These are phyloP conservation scores for Sebastes alutus DNA, from an alignment of 2,797 vertebrate genomes.

Conservation along the genomic window DNA sequence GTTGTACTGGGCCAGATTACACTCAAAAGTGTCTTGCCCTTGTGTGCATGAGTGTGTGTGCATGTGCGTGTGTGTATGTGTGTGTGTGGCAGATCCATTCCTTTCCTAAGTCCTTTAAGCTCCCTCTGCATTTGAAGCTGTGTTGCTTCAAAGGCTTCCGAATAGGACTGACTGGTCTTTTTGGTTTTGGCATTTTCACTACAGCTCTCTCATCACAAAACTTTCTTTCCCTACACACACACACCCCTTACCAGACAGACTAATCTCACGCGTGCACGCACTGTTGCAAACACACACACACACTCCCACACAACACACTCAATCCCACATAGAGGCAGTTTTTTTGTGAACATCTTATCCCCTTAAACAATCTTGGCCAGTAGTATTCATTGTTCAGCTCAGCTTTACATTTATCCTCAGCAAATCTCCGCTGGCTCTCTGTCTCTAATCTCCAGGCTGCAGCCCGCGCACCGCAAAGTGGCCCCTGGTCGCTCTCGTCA, in stretches of 20 bases:
- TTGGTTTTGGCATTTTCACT: conserved; percentile 48
- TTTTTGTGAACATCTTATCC: conserved; percentile 70
- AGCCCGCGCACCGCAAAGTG: conserved; percentile 39
- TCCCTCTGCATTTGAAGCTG: conserved; percentile 42
- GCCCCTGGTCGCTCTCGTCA: conserved; percentile 24
- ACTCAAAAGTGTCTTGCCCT: not conserved
- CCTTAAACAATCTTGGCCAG: conserved; percentile 71
- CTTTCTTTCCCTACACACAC: conserved; percentile 19
- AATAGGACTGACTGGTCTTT: conserved; percentile 51
- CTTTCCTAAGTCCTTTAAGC: conserved; percentile 40
- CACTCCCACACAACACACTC: conserved; percentile 16
- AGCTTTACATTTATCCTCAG: conserved; percentile 69
- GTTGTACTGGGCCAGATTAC: not conserved
- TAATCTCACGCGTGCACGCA: conserved; percentile 31
- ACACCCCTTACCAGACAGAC: conserved; percentile 8
- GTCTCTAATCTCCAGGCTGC: conserved; percentile 67
- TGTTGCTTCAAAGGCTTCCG: conserved; percentile 49
- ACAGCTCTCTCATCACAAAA: conserved; percentile 22
- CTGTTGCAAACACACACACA: conserved; percentile 17
- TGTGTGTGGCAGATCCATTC: conserved; percentile 24
- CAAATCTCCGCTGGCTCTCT: conserved; percentile 61
- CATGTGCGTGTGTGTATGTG: not conserved
- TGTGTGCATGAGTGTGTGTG: not conserved
- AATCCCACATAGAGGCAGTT: conserved; percentile 42
- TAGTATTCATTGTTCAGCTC: conserved; percentile 70